Conservation (phyloP, 2,113 vertebrate species). For the Camelus bactrianus region DNA sequence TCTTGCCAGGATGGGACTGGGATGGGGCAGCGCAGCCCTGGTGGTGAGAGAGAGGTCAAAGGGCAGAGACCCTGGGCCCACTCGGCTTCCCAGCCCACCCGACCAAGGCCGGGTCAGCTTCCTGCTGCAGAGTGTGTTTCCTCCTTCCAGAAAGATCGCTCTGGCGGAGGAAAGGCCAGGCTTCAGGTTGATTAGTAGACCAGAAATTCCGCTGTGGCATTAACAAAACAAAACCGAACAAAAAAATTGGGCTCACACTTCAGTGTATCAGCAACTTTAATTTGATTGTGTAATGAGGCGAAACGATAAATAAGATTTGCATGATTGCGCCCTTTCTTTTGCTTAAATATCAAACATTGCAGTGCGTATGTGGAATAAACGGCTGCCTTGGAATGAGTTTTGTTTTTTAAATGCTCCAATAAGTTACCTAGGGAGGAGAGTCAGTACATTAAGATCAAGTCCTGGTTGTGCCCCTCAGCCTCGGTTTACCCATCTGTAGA, state of each 20-base stretch:
- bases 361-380: slow-evolving; percentile 66
- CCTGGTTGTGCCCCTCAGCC: neutral
- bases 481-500: neutral
- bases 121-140: slow-evolving; percentile 67
- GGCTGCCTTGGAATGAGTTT: slow-evolving; percentile 23
- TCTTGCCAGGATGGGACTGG: neutral
- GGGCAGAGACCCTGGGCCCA: neutral
- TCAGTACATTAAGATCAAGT: neutral
- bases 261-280: slow-evolving; percentile 79
- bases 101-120: slow-evolving; percentile 67
- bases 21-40: neutral
- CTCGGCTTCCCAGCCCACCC: neutral
- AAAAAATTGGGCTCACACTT: slow-evolving; percentile 62
- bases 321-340: slow-evolving; percentile 73
- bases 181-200: slow-evolving; percentile 75
- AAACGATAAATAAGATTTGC: slow-evolving; percentile 80
- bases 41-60: neutral
- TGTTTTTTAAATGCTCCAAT: neutral
- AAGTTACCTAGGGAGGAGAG: slow-evolving; percentile 9
- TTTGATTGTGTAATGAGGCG: slow-evolving; percentile 83
- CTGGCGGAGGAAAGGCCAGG: slow-evolving; percentile 69
- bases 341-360: slow-evolving; percentile 77
- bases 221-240: slow-evolving; percentile 56
- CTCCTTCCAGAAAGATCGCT: slow-evolving; percentile 63
- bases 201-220: slow-evolving; percentile 76